Evolutionary conservation across 2,888 invertebrate genomes (phyloP).

Genomic region (Celastrina argiolus): DNA sequence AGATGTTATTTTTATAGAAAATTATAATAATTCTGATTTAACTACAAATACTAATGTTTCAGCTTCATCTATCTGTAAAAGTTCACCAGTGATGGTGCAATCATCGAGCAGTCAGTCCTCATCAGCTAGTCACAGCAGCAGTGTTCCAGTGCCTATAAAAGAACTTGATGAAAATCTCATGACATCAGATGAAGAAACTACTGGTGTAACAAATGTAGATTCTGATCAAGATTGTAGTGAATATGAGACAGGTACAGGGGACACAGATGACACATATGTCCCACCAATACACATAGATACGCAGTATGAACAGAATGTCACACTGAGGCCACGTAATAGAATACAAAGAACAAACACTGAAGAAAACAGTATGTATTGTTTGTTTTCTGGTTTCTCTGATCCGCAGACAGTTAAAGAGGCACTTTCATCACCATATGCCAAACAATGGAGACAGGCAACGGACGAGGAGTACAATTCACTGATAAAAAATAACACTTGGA

Average conservation of each 20-base stretch:
- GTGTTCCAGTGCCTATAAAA: no score
- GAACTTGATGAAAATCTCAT: no score
- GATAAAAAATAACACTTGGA: slow-evolving; percentile 17
- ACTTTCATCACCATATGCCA: background rate
- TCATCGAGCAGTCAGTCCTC: no score
- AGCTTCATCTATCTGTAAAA: no score
- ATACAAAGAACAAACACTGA: no score
- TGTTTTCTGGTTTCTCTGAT: slow-evolving; percentile 11
- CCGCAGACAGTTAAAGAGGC: slow-evolving; percentile 16
- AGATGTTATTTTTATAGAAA: slow-evolving; percentile 20
- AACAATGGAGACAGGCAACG: slow-evolving; percentile 17
- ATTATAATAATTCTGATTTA: background rate
- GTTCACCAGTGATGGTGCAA: no score
- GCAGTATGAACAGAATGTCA: background rate
- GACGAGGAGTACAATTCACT: slow-evolving; percentile 1
- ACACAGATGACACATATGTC: background rate
- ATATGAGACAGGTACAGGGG: slow-evolving; percentile 12
- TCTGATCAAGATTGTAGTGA: background rate
- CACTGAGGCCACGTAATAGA: slow-evolving; percentile 11
- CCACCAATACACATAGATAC: background rate
- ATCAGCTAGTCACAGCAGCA: background rate
- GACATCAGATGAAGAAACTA: background rate
- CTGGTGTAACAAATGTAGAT: no score
- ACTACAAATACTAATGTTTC: no score
- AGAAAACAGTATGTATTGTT: background rate